phyloP scores from a whole-genome alignment of 2,113 vertebrate species.

The Motacilla alba region DNA sequence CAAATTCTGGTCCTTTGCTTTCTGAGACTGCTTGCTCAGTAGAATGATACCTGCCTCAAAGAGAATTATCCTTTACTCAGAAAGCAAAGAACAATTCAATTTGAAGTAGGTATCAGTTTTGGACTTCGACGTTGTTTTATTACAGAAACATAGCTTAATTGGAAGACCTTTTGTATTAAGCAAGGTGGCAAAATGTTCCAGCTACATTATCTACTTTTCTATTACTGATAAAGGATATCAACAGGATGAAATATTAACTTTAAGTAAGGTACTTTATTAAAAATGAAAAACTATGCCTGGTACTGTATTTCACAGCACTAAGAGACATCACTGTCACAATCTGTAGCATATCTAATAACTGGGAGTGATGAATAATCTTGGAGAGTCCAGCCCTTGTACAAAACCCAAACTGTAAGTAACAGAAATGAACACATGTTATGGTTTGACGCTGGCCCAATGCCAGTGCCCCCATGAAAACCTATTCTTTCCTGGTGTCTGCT shows the following conservation, averaged over 20 bases:
- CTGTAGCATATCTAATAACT: neutral
- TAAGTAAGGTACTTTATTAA: neutral
- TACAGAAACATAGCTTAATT: neutral
- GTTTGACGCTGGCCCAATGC: too few relatives aligned
- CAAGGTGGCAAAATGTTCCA: neutral
- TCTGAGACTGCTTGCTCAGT: neutral
- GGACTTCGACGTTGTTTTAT: neutral
- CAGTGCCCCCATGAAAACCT: too few relatives aligned
- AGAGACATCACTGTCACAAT: neutral
- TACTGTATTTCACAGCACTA: neutral
- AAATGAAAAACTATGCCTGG: neutral
- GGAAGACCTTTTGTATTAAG: neutral
- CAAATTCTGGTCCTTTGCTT: neutral
- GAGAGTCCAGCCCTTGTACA: neutral
- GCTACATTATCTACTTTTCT: neutral
- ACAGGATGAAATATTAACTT: neutral
- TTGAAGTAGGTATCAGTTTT: neutral
- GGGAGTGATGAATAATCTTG: neutral
- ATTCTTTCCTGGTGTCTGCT: too few relatives aligned
- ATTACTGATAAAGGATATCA: neutral
- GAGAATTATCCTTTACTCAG: neutral
- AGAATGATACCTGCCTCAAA: neutral
- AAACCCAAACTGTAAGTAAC: neutral
- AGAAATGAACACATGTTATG: constrained; percentile 58
- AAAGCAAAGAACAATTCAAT: neutral